A percentile compares a stretch with the other conserved stretches of the same genome.
These are phyloP conservation scores for Myotis lucifugus DNA, from an alignment of 2,113 vertebrate genomes.

Conservation along the genomic window DNA sequence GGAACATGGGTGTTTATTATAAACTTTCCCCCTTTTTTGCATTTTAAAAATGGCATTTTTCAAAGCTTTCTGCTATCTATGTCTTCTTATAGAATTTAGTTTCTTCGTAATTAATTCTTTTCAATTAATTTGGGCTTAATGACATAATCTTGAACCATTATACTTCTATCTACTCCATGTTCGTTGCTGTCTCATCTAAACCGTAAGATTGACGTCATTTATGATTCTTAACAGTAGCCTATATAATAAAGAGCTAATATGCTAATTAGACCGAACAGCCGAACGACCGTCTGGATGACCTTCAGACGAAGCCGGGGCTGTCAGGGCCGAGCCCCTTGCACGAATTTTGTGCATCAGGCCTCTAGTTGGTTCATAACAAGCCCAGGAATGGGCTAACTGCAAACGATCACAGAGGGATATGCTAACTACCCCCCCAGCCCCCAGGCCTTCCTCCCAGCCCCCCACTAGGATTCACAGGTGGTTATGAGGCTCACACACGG, in stretches of 20 bases:
- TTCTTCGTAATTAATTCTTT: not conserved
- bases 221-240: not conserved
- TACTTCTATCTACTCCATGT: not conserved
- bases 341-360: too few relatives aligned
- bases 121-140: constrained; percentile 6
- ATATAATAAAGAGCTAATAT: too few relatives aligned
- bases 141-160: not conserved
- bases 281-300: too few relatives aligned
- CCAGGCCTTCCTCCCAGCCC: not conserved
- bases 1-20: not conserved
- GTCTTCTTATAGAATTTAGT: not conserved
- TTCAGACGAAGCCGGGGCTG: too few relatives aligned
- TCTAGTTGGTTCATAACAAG: not conserved
- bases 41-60: not conserved
- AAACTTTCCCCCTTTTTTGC: not conserved
- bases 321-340: too few relatives aligned
- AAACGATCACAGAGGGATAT: not conserved
- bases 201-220: not conserved
- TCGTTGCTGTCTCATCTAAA: not conserved
- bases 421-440: not conserved
- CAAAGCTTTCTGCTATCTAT: not conserved
- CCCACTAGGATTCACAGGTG: not conserved
- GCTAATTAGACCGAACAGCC: too few relatives aligned
- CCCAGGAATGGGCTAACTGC: not conserved
- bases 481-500: not conserved